Evolutionary conservation across 2,113 vertebrate species (phyloP), one percentile per base, ranked within the genome.

Genomic region (Lasiurus cinereus): DNA sequence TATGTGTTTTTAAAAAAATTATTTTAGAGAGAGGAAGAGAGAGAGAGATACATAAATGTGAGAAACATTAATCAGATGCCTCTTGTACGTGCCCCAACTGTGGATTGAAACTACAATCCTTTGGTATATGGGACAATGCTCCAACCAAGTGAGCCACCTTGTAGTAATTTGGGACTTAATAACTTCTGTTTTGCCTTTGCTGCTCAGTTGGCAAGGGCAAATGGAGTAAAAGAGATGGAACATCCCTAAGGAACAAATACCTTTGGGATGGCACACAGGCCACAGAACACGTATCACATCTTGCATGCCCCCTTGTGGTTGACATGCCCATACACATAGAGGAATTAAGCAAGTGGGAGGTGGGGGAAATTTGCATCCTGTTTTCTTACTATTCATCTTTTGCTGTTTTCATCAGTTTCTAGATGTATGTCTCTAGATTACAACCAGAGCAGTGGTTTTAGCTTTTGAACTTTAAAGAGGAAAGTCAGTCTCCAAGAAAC

Each of bases 221-320:
- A 77, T 10, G 1, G 15, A 48, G 29, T 48, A 50, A 86, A 52
- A 72, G 69, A 67, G 24, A 73, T 2, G 31, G n/a, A 11, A 15
- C 27, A 46, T 82, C 33, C 8, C 18, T 52, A n/a, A 78, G 18
- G 11, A 94, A 43, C 14, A 88, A 73, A 19, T n/a, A 36, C 10
- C 39, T 24, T 31, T 1, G 4, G 50, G 18, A 48, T 27, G 33
- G 21, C 69, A 46, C 12, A 22, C 4, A 12, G 12, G 39, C 5
- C 48, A 19, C 24, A 73, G n/a, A 31, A 1, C 22, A 67, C 79
- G 72, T 62, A 27, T 43, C 21, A 2, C 52, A 52, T 39, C 54
- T 91, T 62, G 74, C 31, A 16, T 59, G 86, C 79, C 96, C 89
- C 76, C 86, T 36, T 83, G 96, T 82, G 95, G 91, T 43, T 88